These are phyloP conservation scores for Lordiphosa mommai DNA, from an alignment of 1,140 invertebrate genomes.

Conservation along the genomic window DNA sequence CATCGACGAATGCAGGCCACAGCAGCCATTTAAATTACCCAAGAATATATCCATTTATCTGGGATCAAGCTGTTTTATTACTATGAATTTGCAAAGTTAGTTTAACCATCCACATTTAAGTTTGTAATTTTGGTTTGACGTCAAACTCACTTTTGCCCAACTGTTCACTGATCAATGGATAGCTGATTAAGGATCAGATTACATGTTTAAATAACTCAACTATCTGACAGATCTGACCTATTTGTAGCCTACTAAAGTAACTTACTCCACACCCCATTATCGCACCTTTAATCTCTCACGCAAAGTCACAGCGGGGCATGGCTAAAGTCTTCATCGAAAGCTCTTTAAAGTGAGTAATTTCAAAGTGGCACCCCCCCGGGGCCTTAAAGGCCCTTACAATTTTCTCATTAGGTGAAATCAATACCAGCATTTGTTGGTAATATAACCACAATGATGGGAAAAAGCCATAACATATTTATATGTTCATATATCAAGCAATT, in stretches of 20 bases:
- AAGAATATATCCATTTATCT: too few relatives aligned
- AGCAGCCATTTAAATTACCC: too few relatives aligned
- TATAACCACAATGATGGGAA: conserved; percentile 1
- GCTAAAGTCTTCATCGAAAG: conserved; percentile 42
- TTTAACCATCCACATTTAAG: too few relatives aligned
- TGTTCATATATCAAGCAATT: conserved; percentile 13
- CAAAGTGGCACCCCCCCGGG: conserved; percentile 8
- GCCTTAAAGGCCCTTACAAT: conserved; percentile 24
- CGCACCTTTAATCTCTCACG: conserved; percentile 11
- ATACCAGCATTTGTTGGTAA: conserved; percentile 54
- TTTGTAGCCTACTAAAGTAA: neutral
- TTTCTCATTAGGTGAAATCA: conserved; percentile 57
- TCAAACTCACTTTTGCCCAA: too few relatives aligned
- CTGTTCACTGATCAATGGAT: too few relatives aligned
- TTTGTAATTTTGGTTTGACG: too few relatives aligned
- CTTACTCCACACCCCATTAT: conserved; percentile 2
- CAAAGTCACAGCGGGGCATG: conserved; percentile 23
- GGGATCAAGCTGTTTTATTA: too few relatives aligned
- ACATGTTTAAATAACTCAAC: too few relatives aligned
- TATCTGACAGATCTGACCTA: too few relatives aligned
- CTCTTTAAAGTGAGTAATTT: conserved; percentile 43
- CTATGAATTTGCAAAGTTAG: too few relatives aligned
- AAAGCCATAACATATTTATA: conserved; percentile 5
- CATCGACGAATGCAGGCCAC: too few relatives aligned
- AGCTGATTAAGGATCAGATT: too few relatives aligned